phyloP scores from a whole-genome alignment of 2,797 vertebrate genomes.

The Coracias cyanogaster region DNA sequence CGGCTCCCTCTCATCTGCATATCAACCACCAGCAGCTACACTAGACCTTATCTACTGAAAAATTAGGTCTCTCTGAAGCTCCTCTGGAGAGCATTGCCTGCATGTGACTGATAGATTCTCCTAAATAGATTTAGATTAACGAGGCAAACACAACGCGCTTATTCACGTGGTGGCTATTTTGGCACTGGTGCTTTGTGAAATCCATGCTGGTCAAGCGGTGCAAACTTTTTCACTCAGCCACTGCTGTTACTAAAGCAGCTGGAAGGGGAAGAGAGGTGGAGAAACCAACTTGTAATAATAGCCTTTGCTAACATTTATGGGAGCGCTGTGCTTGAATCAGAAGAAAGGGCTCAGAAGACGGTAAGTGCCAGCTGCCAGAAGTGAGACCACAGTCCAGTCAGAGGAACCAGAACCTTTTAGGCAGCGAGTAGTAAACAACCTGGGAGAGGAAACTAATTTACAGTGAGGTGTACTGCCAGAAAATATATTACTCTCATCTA shows the following conservation, averaged over 20 bases:
- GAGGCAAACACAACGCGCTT: background rate
- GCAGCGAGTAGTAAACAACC: background rate
- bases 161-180: accelerated
- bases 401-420: background rate
- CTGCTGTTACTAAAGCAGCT: background rate
- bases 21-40: background rate
- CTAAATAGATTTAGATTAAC: background rate
- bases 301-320: background rate
- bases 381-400: background rate
- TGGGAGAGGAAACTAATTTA: background rate
- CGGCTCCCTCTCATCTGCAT: background rate
- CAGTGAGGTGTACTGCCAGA: background rate
- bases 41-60: background rate
- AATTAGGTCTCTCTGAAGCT: background rate
- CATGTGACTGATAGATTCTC: background rate
- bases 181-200: background rate
- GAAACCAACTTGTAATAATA: background rate
- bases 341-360: background rate
- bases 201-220: background rate
- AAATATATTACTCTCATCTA: background rate
- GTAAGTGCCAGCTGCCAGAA: background rate
- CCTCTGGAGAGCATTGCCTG: background rate
- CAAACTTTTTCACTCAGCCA: background rate
- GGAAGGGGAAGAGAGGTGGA: background rate
- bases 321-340: background rate